phyloP scores from a whole-genome alignment of 2,888 invertebrate genomes.

The Empis livida region DNA sequence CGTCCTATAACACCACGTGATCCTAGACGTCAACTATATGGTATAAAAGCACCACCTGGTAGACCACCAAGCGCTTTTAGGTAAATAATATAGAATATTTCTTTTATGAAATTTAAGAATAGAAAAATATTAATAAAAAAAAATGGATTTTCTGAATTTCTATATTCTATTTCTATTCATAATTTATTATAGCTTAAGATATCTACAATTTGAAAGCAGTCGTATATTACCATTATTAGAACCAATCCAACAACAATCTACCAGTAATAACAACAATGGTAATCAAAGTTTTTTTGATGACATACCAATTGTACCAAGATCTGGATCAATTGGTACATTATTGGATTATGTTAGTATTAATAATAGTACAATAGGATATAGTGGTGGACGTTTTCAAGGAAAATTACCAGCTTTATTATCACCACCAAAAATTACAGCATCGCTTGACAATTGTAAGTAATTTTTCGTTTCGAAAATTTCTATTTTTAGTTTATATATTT shows the following conservation, averaged over 20 bases:
- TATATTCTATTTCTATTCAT: too few species aligned
- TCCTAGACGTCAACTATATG: conserved; percentile 64
- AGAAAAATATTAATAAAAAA: not conserved
- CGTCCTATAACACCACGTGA: conserved; percentile 79
- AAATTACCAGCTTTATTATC: conserved; percentile 15
- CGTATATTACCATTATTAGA: conserved; percentile 32
- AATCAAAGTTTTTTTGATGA: conserved; percentile 3
- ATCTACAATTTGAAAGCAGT: conserved; percentile 43
- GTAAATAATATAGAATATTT: conserved; percentile 39
- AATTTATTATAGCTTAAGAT: conserved; percentile 54
- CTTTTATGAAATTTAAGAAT: not conserved
- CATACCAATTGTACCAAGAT: conserved; percentile 1
- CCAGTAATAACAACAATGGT: not conserved
- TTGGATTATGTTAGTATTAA: conserved; percentile 6
- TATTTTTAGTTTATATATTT: not conserved
- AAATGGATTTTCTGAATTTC: too few species aligned
- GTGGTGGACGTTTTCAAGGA: conserved; percentile 8
- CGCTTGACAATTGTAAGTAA: conserved; percentile 15
- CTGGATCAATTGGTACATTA: conserved; percentile 13
- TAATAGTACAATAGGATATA: not conserved
- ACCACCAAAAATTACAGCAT: conserved; percentile 12
- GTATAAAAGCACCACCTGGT: conserved; percentile 40
- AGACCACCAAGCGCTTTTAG: conserved; percentile 67
- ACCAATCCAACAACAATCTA: conserved; percentile 17
- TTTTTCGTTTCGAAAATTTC: not conserved